A percentile compares a stretch with the other conserved stretches of the same genome.
These are phyloP conservation scores for Cygnus buccinator DNA, from an alignment of 2,113 vertebrate species.

Conservation along the genomic window DNA sequence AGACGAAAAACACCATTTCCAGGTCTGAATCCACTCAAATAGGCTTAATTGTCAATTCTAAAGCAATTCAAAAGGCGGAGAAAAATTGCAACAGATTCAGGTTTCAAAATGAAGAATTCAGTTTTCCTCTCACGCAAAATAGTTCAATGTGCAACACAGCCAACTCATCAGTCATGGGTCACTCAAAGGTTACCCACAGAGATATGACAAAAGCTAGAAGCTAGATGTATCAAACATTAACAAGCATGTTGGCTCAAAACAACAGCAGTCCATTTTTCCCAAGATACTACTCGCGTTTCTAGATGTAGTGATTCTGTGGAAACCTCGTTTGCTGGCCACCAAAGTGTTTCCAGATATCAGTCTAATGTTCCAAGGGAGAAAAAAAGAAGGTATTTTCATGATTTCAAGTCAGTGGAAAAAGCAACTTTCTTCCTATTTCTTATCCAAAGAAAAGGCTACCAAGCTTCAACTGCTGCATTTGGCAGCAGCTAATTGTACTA, in stretches of 20 bases:
- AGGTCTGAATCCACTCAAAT: background rate
- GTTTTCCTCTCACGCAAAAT: background rate
- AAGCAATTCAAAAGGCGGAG: background rate
- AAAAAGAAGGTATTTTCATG: background rate
- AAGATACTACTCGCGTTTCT: background rate
- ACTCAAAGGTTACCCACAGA: background rate
- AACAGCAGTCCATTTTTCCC: background rate
- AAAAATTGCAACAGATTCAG: background rate
- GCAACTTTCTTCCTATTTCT: background rate
- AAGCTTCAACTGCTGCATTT: background rate
- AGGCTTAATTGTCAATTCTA: background rate
- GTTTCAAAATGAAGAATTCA: background rate
- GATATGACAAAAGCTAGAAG: constrained; percentile 1
- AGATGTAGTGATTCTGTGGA: background rate
- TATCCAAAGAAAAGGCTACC: background rate
- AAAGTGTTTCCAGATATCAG: constrained; percentile 23
- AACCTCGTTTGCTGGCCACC: background rate
- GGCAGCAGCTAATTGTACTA: background rate
- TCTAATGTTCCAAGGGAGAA: background rate
- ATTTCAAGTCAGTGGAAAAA: background rate
- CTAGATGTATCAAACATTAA: background rate
- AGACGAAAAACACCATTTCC: background rate
- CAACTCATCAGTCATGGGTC: background rate
- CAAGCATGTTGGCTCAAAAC: background rate
- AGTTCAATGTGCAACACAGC: background rate